Conservation (phyloP, 2,888 invertebrate species). For the Luperina nickerlii region DNA sequence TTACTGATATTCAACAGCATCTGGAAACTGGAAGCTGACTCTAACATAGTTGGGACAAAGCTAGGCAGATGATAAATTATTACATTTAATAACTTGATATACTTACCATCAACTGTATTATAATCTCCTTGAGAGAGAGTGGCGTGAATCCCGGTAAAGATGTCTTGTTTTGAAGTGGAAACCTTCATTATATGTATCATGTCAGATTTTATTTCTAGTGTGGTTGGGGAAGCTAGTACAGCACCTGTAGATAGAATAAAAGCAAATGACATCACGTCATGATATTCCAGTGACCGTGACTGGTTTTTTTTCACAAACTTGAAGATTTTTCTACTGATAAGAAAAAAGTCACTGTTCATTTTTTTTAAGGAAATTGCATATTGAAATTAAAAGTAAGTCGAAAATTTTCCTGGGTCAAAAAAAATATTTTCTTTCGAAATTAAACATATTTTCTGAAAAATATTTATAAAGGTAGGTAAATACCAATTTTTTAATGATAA, state of each 20-base stretch:
- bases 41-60: not conserved
- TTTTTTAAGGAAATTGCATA: not conserved
- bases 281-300: not conserved
- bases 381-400: too few species aligned
- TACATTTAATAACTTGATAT: too few species aligned
- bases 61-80: not conserved
- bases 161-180: conserved; percentile 7
- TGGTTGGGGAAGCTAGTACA: conserved; percentile 52
- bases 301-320: not conserved
- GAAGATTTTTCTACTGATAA: not conserved
- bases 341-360: not conserved
- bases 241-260: conserved; percentile 28
- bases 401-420: not conserved
- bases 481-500: not conserved
- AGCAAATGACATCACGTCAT: not conserved
- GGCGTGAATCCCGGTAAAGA: conserved; percentile 59
- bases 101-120: conserved; percentile 45
- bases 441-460: not conserved
- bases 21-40: not conserved
- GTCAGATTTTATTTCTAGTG: conserved; percentile 21
- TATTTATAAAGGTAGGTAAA: not conserved
- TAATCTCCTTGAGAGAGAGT: conserved; percentile 52
- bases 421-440: not conserved
- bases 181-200: conserved; percentile 24
- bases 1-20: not conserved